A percentile compares a stretch with the other conserved stretches of the same genome.
phyloP scores from a whole-genome alignment of 2,113 vertebrate genomes.

The Phalacrocorax aristotelis region DNA sequence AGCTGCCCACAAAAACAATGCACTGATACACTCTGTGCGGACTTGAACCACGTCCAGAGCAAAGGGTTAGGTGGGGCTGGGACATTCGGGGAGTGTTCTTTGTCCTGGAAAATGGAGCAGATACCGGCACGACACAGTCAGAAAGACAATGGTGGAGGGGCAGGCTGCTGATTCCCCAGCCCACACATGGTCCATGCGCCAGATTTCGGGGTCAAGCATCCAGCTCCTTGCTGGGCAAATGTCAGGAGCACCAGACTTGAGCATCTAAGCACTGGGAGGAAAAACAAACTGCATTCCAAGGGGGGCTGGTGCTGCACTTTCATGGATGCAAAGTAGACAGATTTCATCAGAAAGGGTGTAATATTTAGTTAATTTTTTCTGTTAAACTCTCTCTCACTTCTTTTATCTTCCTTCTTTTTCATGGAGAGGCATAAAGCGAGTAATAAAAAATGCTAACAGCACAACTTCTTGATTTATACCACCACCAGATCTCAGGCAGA shows the following conservation, averaged over 20 bases:
- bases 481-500: background rate
- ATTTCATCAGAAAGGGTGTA: background rate
- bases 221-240: background rate
- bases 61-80: slow-evolving; percentile 10
- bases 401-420: slow-evolving; percentile 2
- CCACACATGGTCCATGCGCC: background rate
- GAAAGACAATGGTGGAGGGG: background rate
- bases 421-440: background rate
- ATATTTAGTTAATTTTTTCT: background rate
- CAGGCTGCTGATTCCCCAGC: background rate
- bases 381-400: background rate
- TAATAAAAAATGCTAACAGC: slow-evolving; percentile 27
- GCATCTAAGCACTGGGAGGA: background rate
- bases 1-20: slow-evolving; percentile 43
- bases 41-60: background rate
- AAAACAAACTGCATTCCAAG: background rate
- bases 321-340: background rate
- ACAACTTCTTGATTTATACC: slow-evolving; percentile 22
- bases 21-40: slow-evolving; percentile 37
- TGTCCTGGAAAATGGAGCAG: background rate
- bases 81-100: background rate
- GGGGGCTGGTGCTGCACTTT: background rate
- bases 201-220: background rate
- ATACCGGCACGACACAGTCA: background rate
- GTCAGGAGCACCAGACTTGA: background rate